Evolutionary conservation across 2,888 invertebrate species (phyloP).

Genomic region (Tyria jacobaeae): DNA sequence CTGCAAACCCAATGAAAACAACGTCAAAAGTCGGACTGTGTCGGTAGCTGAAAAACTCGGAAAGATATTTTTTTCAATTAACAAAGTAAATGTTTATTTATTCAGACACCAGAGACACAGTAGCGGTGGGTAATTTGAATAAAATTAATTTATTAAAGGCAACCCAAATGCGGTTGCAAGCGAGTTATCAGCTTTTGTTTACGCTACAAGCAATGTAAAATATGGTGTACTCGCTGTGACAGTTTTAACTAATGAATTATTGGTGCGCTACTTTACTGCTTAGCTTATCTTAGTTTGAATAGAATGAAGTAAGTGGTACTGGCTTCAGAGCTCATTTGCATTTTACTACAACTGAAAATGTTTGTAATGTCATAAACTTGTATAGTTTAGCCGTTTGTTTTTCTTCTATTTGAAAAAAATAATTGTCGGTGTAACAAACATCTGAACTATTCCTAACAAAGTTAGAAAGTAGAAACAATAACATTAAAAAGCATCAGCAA

Average conservation of each 20-base stretch:
- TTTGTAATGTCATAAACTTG: not conserved
- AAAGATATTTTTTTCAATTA: constrained; percentile 66
- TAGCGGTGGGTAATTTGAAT: constrained; percentile 59
- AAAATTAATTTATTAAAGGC: constrained; percentile 65
- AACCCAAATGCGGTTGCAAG: constrained; percentile 38
- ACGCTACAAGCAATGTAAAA: constrained; percentile 8
- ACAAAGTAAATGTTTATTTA: constrained; percentile 65
- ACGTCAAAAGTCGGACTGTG: constrained; percentile 10
- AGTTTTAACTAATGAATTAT: constrained; percentile 23
- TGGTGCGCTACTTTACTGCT: not conserved
- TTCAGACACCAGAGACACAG: constrained; percentile 41
- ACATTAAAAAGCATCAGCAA: too few species aligned
- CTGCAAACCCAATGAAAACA: not conserved
- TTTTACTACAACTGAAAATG: not conserved
- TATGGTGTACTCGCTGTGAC: constrained; percentile 17
- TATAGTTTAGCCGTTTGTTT: not conserved
- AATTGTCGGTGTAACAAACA: too few species aligned
- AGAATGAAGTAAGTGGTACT: constrained; percentile 1
- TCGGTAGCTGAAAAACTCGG: constrained; percentile 24
- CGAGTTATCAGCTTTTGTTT: constrained; percentile 49
- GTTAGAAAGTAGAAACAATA: too few species aligned
- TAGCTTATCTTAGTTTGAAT: constrained; percentile 11
- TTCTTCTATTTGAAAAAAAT: too few species aligned
- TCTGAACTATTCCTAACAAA: too few species aligned
- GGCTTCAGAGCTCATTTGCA: not conserved